Conservation (phyloP, 2,888 invertebrate genomes). For the Dione juno region DNA sequence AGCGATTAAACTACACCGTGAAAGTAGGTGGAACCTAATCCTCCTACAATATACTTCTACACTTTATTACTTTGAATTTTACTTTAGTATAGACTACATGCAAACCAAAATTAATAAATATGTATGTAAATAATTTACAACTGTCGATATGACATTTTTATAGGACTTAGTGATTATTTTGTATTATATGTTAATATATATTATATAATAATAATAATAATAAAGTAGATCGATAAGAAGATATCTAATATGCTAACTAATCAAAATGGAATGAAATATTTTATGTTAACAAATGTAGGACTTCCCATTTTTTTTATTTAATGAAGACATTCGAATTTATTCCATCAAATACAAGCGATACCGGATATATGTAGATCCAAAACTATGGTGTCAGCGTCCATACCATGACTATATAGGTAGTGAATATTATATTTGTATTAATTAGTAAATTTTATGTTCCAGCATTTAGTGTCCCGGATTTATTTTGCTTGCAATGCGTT, state of each 20-base stretch:
- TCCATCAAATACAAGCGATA: too few species aligned
- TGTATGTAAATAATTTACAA: background rate
- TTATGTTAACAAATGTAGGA: too few species aligned
- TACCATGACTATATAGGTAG: background rate
- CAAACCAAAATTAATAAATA: background rate
- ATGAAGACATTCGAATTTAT: background rate
- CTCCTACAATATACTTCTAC: constrained; percentile 16
- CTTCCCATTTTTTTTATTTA: too few species aligned
- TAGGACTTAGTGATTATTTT: too few species aligned
- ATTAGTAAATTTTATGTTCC: background rate
- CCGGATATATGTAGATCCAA: too few species aligned
- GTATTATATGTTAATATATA: too few species aligned
- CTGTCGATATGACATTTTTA: too few species aligned
- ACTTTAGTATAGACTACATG: constrained; percentile 6
- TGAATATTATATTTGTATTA: background rate
- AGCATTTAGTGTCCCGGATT: background rate
- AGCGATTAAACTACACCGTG: constrained; percentile 20
- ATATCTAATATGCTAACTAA: too few species aligned
- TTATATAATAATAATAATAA: too few species aligned
- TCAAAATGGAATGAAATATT: too few species aligned
- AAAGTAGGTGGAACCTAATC: constrained; percentile 29
- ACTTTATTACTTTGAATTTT: constrained; percentile 25
- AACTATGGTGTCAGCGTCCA: too few species aligned
- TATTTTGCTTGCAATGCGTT: constrained; percentile 3
- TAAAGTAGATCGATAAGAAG: too few species aligned